Percentiles rank a stretch among this genome's conserved stretches.
Conservation (phyloP, 2,797 vertebrate genomes). For the Gymnodraco acuticeps region DNA sequence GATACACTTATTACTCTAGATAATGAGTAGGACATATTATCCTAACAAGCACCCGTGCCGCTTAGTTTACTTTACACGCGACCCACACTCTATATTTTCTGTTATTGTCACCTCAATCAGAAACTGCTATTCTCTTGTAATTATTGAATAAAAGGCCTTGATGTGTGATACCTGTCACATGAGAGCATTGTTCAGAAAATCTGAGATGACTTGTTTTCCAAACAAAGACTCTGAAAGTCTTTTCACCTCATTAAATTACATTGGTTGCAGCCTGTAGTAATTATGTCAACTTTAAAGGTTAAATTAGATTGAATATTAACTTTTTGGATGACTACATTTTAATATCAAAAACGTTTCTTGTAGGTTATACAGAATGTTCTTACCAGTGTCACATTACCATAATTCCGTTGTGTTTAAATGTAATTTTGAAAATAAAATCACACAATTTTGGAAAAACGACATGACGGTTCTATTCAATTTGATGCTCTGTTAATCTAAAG, state of each 20-base stretch:
- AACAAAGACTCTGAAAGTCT: constrained; percentile 36
- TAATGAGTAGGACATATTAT: constrained; percentile 91
- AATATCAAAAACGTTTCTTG: not conserved
- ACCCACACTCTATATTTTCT: constrained; percentile 79
- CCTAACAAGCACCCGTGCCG: constrained; percentile 88
- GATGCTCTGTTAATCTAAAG: not conserved
- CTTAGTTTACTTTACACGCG: constrained; percentile 86
- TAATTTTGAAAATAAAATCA: not conserved
- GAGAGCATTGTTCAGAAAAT: constrained; percentile 38
- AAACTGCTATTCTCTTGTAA: constrained; percentile 74
- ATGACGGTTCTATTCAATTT: not conserved
- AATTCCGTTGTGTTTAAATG: not conserved
- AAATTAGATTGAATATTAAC: not conserved
- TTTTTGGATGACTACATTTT: not conserved
- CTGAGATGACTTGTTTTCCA: constrained; percentile 44
- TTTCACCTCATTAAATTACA: constrained; percentile 10
- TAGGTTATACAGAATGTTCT: not conserved
- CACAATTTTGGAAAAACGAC: not conserved
- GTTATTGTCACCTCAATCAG: constrained; percentile 81
- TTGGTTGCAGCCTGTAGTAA: constrained; percentile 18
- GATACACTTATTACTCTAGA: constrained; percentile 95
- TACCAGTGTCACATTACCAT: not conserved
- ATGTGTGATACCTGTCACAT: constrained; percentile 59
- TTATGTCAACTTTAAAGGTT: not conserved
- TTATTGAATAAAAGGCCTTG: constrained; percentile 69